Conservation (phyloP, 2,113 vertebrate genomes). For the Psammodynastes pulverulentus region DNA sequence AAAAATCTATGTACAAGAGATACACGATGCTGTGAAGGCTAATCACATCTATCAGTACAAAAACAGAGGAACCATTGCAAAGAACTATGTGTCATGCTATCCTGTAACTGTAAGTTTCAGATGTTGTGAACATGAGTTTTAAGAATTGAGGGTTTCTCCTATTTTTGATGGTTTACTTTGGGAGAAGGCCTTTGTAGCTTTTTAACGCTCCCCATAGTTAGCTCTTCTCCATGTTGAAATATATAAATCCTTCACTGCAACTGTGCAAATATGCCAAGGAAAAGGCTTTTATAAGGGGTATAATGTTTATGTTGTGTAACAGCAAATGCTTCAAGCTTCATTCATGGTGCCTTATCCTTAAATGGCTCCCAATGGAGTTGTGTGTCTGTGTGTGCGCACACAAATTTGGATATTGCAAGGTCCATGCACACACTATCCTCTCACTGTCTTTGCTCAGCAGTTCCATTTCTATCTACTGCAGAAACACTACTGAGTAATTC, state of each 20-base stretch:
- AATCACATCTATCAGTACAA: conserved; percentile 32
- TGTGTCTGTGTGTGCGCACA: not conserved
- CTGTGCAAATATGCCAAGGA: not conserved
- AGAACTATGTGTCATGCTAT: not conserved
- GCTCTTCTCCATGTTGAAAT: not conserved
- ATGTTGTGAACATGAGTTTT: not conserved
- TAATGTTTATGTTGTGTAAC: not conserved
- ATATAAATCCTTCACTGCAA: not conserved
- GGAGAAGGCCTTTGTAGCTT: not conserved
- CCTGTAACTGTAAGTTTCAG: not conserved
- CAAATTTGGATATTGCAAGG: not conserved
- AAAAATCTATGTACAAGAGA: not conserved
- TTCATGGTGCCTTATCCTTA: conserved; percentile 19
- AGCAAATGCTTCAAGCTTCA: not conserved
- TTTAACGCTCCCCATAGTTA: not conserved
- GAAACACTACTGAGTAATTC: conserved; percentile 16
- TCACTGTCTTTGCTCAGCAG: not conserved
- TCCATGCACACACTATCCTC: not conserved
- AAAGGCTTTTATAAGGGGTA: not conserved
- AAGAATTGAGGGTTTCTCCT: not conserved
- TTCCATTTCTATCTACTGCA: not conserved
- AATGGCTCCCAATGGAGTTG: not conserved
- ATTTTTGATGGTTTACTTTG: not conserved
- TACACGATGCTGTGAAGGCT: not conserved
- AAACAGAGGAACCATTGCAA: conserved; percentile 16